These are phyloP conservation scores for Liolophura sinensis DNA, from an alignment of 1,140 invertebrate genomes.

Conservation along the genomic window DNA sequence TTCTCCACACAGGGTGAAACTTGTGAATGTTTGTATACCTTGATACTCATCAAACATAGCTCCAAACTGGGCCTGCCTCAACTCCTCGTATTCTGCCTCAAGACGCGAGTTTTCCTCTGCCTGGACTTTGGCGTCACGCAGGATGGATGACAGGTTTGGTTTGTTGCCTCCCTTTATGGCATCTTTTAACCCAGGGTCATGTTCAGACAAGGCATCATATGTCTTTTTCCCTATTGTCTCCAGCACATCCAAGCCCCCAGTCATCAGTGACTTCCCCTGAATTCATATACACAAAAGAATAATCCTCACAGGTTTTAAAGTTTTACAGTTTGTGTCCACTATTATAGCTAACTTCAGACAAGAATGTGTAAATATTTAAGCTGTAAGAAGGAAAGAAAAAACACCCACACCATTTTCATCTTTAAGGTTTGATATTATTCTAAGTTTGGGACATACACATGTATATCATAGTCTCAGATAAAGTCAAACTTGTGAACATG, in stretches of 20 bases:
- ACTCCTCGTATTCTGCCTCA: conserved; percentile 60
- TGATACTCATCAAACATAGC: conserved; percentile 86
- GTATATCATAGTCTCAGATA: no score
- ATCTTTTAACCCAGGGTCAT: conserved; percentile 83
- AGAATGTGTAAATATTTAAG: no score
- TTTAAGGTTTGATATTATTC: no score
- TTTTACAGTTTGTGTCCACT: neutral
- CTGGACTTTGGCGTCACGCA: conserved; percentile 82
- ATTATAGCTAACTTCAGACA: no score
- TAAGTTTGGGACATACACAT: no score
- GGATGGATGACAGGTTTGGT: conserved; percentile 68
- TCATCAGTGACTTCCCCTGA: conserved; percentile 75
- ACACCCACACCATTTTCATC: no score
- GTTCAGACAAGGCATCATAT: conserved; percentile 88
- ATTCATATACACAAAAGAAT: neutral
- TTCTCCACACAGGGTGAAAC: no score
- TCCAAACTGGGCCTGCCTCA: conserved; percentile 75
- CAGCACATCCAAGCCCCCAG: conserved; percentile 82
- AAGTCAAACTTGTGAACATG: no score
- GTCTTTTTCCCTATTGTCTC: conserved; percentile 93
- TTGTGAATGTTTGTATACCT: conserved; percentile 58
- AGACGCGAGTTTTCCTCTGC: conserved; percentile 70
- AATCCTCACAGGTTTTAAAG: neutral
- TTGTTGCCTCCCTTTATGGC: conserved; percentile 67
- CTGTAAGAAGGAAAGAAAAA: no score